These are phyloP conservation scores for Zaprionus nigranus DNA, from an alignment of 1,140 invertebrate genomes.

Conservation along the genomic window DNA sequence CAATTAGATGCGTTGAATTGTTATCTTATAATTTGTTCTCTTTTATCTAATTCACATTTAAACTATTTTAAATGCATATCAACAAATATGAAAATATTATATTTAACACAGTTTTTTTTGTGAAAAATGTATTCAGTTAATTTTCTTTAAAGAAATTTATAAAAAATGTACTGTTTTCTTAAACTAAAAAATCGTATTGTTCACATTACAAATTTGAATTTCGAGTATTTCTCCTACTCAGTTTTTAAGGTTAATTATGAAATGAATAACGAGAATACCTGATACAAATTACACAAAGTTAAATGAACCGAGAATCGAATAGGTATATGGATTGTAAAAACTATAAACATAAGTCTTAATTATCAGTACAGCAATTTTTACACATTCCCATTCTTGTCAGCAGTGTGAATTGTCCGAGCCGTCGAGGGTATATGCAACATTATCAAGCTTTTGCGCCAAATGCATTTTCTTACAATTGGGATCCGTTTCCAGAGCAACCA, in stretches of 20 bases:
- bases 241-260: not conserved
- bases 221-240: too few relatives aligned
- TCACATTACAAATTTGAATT: too few relatives aligned
- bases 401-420: constrained; percentile 87
- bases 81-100: not conserved
- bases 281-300: not conserved
- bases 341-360: not conserved
- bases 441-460: constrained; percentile 94
- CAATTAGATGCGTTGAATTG: not conserved
- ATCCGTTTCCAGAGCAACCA: constrained; percentile 91
- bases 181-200: too few relatives aligned
- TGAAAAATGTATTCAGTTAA: not conserved
- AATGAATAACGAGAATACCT: not conserved
- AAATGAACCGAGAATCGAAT: not conserved
- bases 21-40: not conserved
- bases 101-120: not conserved
- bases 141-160: too few relatives aligned
- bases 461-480: constrained; percentile 93
- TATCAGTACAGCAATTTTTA: not conserved
- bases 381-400: constrained; percentile 65
- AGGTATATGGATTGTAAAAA: not conserved
- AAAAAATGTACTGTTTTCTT: too few relatives aligned
- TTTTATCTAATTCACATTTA: not conserved
- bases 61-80: not conserved
- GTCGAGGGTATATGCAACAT: constrained; percentile 94